phyloP scores from a whole-genome alignment of 2,888 invertebrate species.

The Pristionchus japonicus region DNA sequence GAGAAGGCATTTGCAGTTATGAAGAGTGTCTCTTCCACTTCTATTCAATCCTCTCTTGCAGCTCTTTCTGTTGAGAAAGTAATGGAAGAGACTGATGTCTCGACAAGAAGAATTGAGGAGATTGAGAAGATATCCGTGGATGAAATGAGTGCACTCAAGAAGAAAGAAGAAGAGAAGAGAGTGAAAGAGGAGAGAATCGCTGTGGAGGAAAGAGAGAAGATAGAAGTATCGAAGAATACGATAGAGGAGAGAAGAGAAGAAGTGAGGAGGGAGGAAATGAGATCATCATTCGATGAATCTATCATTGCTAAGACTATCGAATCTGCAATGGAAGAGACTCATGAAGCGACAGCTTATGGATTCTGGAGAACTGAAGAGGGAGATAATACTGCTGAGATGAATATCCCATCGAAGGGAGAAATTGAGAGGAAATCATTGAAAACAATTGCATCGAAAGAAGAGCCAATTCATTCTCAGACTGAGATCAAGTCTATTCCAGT shows the following conservation, averaged over 20 bases:
- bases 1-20: background rate
- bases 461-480: background rate
- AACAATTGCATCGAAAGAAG: background rate
- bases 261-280: background rate
- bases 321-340: background rate
- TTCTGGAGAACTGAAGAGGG: constrained; percentile 53
- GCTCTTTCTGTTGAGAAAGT: background rate
- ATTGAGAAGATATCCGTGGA: background rate
- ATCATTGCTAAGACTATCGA: background rate
- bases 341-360: constrained; percentile 51
- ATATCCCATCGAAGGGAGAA: background rate
- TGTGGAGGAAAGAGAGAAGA: background rate
- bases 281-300: background rate
- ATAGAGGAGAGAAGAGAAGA: constrained; percentile 15
- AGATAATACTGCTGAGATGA: constrained; percentile 48
- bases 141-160: background rate
- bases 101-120: too few relatives aligned
- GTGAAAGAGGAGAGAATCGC: background rate
- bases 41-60: background rate
- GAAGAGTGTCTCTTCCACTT: background rate
- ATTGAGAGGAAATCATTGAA: background rate
- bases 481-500: background rate
- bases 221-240: background rate
- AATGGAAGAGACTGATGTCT: background rate
- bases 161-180: background rate